These are phyloP conservation scores for Ricordea florida DNA, from an alignment of 92 coral and sea anemone species.

Conservation along the genomic window DNA sequence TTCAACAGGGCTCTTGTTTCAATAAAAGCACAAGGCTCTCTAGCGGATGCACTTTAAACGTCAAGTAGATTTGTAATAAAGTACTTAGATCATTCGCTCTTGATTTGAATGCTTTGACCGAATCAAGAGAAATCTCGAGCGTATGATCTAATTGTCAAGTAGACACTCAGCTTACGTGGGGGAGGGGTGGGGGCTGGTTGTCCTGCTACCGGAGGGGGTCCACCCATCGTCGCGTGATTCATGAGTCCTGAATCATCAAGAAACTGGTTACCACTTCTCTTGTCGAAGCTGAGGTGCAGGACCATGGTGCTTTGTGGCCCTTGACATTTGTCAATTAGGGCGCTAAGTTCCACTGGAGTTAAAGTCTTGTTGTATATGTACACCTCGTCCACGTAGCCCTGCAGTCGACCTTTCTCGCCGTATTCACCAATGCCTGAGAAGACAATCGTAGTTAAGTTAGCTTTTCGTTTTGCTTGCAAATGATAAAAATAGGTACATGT, in stretches of 20 bases:
- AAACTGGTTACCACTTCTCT: constrained; percentile 59
- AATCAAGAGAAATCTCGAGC: too few relatives aligned
- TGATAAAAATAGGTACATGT: too few relatives aligned
- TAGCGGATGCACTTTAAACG: too few relatives aligned
- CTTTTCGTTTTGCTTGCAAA: too few relatives aligned
- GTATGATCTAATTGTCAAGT: too few relatives aligned
- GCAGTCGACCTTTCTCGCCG: constrained; percentile 65
- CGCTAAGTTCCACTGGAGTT: constrained; percentile 64
- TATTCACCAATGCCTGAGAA: constrained; percentile 83
- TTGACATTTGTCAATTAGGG: constrained; percentile 66
- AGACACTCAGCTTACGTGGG: constrained; percentile 53
- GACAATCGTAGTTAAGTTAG: too few relatives aligned
- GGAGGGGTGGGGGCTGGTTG: constrained; percentile 64
- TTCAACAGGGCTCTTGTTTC: too few relatives aligned
- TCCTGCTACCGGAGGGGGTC: constrained; percentile 63
- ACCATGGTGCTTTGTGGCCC: constrained; percentile 80
- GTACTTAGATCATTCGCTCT: too few relatives aligned
- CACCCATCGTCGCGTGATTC: constrained; percentile 81
- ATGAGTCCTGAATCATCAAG: constrained; percentile 88
- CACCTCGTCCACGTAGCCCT: constrained; percentile 91
- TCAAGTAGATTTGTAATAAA: too few relatives aligned
- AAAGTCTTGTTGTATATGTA: constrained; percentile 93
- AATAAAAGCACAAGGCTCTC: too few relatives aligned
- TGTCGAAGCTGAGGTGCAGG: constrained; percentile 86
- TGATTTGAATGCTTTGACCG: too few relatives aligned